phyloP scores from a whole-genome alignment of 2,797 vertebrate genomes.

The Gouania willdenowi region DNA sequence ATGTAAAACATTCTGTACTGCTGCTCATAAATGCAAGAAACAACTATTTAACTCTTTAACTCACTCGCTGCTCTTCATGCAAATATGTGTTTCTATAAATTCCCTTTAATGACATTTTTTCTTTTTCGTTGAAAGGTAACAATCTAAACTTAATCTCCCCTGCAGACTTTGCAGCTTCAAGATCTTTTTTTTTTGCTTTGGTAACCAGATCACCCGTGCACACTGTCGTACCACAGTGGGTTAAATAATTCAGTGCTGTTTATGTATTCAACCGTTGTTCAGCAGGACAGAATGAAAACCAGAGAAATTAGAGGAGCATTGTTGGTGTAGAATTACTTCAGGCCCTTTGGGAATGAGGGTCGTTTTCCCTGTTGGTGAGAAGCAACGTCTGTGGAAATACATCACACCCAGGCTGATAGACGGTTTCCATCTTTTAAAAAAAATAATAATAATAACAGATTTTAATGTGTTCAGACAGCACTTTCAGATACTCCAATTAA shows the following conservation, averaged over 20 bases:
- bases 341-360: constrained; percentile 9
- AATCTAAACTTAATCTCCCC: constrained; percentile 3
- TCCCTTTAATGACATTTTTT: neutral
- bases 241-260: constrained; percentile 69
- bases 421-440: no score
- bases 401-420: neutral
- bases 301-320: constrained; percentile 43
- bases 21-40: constrained; percentile 21
- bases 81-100: constrained; percentile 17
- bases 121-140: neutral
- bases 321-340: constrained; percentile 40
- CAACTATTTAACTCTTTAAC: constrained; percentile 7
- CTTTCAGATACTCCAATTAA: no score
- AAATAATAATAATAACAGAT: no score
- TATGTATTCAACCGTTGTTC: constrained; percentile 59
- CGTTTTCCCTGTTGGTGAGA: constrained; percentile 2
- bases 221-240: constrained; percentile 21
- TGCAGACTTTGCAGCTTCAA: constrained; percentile 12
- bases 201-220: constrained; percentile 49
- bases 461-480: no score
- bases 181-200: no score
- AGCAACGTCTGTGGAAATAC: neutral
- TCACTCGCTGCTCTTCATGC: constrained; percentile 24
- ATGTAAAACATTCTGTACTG: constrained; percentile 27
- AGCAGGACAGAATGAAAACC: constrained; percentile 27